phyloP scores from a whole-genome alignment of 2,797 vertebrate genomes.

The Acanthis flammea region DNA sequence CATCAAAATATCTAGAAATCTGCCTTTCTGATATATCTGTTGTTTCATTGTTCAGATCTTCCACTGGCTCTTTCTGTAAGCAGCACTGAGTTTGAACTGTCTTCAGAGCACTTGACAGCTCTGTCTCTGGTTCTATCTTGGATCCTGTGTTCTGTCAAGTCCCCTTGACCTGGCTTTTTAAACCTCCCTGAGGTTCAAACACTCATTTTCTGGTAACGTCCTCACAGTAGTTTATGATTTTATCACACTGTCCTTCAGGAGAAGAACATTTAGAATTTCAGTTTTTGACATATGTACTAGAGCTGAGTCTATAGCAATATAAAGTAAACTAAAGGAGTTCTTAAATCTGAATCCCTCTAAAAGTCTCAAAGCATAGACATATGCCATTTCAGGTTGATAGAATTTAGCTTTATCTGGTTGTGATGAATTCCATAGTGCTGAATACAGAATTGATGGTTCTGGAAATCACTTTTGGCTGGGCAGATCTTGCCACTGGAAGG shows the following conservation, averaged over 20 bases:
- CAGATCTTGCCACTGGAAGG: not conserved
- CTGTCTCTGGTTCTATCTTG: slow-evolving; percentile 10
- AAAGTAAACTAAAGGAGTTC: not conserved
- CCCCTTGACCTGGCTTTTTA: slow-evolving; percentile 34
- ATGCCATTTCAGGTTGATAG: not conserved
- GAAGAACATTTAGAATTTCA: not conserved
- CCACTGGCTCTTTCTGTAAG: not conserved
- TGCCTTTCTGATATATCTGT: not conserved
- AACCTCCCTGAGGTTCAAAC: slow-evolving; percentile 1
- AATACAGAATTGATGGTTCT: not conserved
- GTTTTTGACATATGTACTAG: not conserved
- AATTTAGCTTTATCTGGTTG: not conserved
- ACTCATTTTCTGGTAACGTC: not conserved
- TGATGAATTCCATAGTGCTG: not conserved
- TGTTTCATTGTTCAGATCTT: not conserved
- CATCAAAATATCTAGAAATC: slow-evolving; percentile 14
- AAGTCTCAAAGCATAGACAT: not conserved
- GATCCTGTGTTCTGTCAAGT: slow-evolving; percentile 30
- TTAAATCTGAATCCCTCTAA: not conserved
- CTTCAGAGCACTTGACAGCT: slow-evolving; percentile 43
- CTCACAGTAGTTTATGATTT: slow-evolving; percentile 5
- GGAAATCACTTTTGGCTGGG: not conserved
- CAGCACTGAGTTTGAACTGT: not conserved
- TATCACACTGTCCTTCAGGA: accelerated
- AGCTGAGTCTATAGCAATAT: not conserved